These are phyloP conservation scores for Peromyscus aztecus DNA, from an alignment of 2,797 vertebrate genomes.

Conservation along the genomic window DNA sequence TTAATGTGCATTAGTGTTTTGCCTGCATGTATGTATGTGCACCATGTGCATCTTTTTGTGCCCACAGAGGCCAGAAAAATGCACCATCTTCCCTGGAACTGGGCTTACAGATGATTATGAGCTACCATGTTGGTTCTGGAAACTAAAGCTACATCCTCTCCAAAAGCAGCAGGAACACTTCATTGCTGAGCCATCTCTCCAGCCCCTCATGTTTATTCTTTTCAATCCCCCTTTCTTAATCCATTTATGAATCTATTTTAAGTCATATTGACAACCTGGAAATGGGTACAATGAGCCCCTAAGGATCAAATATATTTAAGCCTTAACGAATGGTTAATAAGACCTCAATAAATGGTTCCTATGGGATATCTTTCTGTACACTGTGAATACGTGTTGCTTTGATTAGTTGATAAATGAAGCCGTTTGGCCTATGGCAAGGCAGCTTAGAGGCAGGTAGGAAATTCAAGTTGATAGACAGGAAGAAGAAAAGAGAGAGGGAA, in stretches of 20 bases:
- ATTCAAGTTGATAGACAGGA: too few species aligned
- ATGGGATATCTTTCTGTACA: too few species aligned
- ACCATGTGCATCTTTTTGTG: not conserved
- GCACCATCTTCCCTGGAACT: not conserved
- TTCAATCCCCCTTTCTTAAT: not conserved
- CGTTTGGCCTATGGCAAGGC: too few species aligned
- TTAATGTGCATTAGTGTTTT: not conserved
- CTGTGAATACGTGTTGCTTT: too few species aligned
- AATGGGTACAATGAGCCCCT: not conserved
- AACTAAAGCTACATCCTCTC: not conserved
- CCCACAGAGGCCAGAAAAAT: not conserved
- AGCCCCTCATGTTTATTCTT: not conserved
- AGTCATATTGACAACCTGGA: constrained; percentile 34
- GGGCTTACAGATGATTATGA: not conserved
- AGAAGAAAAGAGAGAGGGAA: too few species aligned
- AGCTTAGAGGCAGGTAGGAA: too few species aligned
- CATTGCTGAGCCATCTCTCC: not conserved
- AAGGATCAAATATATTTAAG: not conserved
- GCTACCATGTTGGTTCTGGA: not conserved
- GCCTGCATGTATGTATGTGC: not conserved
- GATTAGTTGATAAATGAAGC: too few species aligned
- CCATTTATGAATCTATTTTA: constrained; percentile 1
- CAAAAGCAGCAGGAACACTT: not conserved
- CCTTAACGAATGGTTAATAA: not conserved
- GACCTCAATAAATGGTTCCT: not conserved